phyloP scores from a whole-genome alignment of 2,888 invertebrate species.

The Elmis aenea region DNA sequence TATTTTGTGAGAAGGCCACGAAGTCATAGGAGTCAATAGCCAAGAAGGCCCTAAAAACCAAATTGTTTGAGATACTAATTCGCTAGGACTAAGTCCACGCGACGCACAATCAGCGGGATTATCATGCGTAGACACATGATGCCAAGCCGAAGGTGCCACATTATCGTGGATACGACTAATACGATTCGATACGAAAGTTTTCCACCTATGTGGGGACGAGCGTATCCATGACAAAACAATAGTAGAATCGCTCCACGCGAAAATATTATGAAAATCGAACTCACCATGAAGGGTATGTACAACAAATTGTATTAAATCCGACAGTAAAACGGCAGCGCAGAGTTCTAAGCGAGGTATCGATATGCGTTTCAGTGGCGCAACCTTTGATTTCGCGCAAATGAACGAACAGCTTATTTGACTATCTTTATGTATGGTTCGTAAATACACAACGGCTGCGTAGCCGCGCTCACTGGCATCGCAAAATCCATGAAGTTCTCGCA shows the following conservation, averaged over 20 bases:
- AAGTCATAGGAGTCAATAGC: too few relatives aligned
- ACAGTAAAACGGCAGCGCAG: conserved; percentile 8
- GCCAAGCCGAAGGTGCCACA: conserved; percentile 5
- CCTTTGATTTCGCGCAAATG: conserved; percentile 10
- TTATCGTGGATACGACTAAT: conserved; percentile 12
- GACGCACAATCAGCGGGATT: conserved; percentile 14
- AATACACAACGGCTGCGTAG: conserved; percentile 10
- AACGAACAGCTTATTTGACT: conserved; percentile 3
- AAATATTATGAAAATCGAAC: too few relatives aligned
- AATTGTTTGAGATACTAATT: conserved; percentile 3
- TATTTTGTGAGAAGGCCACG: too few relatives aligned
- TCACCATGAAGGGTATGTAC: not conserved
- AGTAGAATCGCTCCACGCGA: conserved; percentile 17
- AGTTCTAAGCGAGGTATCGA: too few relatives aligned
- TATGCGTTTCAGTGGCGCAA: too few relatives aligned
- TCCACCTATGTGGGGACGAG: conserved; percentile 13
- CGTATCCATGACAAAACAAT: conserved; percentile 15
- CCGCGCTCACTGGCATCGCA: conserved; percentile 9
- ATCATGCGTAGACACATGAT: conserved; percentile 6
- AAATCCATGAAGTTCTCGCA: conserved; percentile 11
- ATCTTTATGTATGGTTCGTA: not conserved
- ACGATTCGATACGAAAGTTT: conserved; percentile 19
- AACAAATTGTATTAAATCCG: conserved; percentile 1
- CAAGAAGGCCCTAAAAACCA: conserved; percentile 2
- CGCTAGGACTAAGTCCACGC: conserved; percentile 9